Conservation (phyloP, 2,113 vertebrate genomes). For the Chunga burmeisteri region DNA sequence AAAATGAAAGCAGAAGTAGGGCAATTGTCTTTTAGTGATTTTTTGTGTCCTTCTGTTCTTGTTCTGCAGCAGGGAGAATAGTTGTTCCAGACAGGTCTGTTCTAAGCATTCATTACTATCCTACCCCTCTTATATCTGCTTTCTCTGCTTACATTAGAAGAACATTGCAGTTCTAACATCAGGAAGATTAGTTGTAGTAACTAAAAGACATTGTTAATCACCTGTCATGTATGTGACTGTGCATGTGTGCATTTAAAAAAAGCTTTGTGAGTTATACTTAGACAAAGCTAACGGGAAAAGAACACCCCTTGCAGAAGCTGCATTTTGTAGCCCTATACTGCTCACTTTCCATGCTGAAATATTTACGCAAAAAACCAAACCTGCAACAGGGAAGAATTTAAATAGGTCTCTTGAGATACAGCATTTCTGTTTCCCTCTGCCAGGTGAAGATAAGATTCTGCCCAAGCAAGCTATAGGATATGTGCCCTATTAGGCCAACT, state of each 20-base stretch:
- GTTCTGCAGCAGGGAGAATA: background rate
- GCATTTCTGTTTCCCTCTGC: background rate
- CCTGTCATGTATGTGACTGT: background rate
- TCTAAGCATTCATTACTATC: background rate
- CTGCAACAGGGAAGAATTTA: background rate
- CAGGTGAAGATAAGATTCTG: background rate
- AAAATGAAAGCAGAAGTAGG: slow-evolving; percentile 29
- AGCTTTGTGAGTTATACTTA: background rate
- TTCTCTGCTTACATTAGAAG: background rate
- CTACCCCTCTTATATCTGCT: background rate
- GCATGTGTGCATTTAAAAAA: background rate
- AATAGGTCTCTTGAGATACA: background rate
- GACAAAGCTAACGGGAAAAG: background rate
- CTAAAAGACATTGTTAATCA: background rate
- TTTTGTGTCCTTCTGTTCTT: background rate
- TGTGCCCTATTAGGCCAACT: background rate
- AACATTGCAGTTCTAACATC: background rate
- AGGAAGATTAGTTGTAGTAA: background rate
- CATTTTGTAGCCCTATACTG: background rate
- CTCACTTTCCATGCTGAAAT: background rate
- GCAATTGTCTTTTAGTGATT: background rate
- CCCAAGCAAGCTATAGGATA: background rate
- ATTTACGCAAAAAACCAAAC: background rate
- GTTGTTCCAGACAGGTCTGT: background rate
- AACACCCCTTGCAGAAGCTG: background rate